Conservation (phyloP, 2,797 vertebrate species). For the Oryzias dopingdopingensis region DNA sequence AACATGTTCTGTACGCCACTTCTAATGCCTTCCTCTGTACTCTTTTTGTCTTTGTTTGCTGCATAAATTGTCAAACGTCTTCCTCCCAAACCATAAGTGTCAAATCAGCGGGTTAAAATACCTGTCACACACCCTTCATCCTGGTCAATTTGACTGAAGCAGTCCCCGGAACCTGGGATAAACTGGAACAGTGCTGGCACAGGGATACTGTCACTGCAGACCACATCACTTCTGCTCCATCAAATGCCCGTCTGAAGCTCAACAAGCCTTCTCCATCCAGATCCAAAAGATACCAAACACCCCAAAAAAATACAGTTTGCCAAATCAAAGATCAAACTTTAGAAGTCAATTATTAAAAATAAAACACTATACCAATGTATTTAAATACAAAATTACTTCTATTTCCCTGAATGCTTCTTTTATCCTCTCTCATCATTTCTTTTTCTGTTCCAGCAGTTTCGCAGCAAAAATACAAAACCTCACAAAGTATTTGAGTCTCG, state of each 20-base stretch:
- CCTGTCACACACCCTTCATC: conserved; percentile 42
- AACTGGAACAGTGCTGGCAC: conserved; percentile 29
- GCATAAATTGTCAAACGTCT: background rate
- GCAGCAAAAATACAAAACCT: too few relatives aligned
- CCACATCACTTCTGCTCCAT: background rate
- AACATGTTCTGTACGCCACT: background rate
- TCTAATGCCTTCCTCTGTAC: background rate
- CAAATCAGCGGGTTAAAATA: conserved; percentile 37
- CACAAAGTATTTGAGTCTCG: too few relatives aligned
- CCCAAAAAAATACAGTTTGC: background rate
- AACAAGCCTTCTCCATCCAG: background rate
- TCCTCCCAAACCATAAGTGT: conserved; percentile 9
- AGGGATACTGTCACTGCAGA: conserved; percentile 19
- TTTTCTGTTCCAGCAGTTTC: too few relatives aligned
- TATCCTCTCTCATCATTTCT: too few relatives aligned
- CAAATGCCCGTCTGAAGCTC: background rate
- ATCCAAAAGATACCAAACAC: background rate
- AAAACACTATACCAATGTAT: too few relatives aligned
- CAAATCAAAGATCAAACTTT: background rate
- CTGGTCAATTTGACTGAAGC: conserved; percentile 13
- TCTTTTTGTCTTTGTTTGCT: conserved; percentile 16
- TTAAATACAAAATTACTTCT: too few relatives aligned
- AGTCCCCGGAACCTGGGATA: conserved; percentile 45
- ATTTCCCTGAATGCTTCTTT: too few relatives aligned
- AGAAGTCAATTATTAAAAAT: too few relatives aligned